Base-by-base conservation (phyloP, 2,888 invertebrate species). In the Drosophila tanythrix region DNA sequence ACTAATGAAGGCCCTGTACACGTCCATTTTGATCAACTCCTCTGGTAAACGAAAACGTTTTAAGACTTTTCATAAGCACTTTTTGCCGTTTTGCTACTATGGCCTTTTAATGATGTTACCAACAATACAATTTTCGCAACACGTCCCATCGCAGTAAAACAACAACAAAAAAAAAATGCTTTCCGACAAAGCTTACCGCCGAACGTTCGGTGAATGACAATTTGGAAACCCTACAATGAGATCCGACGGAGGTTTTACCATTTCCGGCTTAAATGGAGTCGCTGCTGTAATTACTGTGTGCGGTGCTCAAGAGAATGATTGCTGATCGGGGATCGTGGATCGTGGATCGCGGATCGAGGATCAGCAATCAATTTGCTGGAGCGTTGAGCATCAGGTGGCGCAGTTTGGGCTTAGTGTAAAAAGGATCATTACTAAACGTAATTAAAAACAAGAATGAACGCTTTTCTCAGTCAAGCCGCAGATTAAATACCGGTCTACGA, bases 21-120 rank as follows among this genome's bases (percentile, higher is more conserved):
- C 63, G 57, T 69, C 74, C 80, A 83, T 76, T 82, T 88, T 81
- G 72, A 74, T 70, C 79, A 79, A 86, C 85, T 89, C 89, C 90
- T 90, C 76, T 84, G 72, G 79, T 91, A 91, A 91, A 91, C 91
- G 91, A 90, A 79, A 91, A 87, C 91, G 91, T 91, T 91, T 91
- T 91, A 83, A 84, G 81, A 86, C 89, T 80, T 79, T 91, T 91
- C 89, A 84, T 80, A 76, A 72, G 60, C 69, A 57, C 33, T 56
- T 31, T 35, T 64, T 74, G 74, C 71, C 68, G 46, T 64, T 76
- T 75, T 59, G 50, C 69, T 43, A 18, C 57, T 50, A 70, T 70
- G 70, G 79, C 68, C 46, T 71, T 76, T 80, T 79, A 80, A 80
- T 80, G 80, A 80, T 71, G 55, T 38, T 57, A 56, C 66, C 57